Conservation (phyloP, 1,140 invertebrate species). For the Caenorhabditis tropicalis region DNA sequence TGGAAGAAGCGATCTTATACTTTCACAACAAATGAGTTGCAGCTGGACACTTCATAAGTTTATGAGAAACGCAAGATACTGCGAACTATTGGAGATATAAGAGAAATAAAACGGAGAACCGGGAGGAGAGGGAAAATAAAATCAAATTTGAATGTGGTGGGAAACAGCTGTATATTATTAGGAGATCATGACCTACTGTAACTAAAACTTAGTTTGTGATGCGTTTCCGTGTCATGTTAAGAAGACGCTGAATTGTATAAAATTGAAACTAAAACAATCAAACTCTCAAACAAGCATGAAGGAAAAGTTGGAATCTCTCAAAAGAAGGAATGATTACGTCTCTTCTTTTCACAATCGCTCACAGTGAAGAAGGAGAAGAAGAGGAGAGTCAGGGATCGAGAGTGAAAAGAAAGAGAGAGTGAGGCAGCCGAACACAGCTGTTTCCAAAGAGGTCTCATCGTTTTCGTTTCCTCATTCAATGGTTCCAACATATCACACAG, state of each 20-base stretch:
- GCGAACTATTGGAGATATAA: no score
- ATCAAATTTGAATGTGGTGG: neutral
- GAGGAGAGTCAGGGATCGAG: neutral
- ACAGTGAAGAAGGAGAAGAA: neutral
- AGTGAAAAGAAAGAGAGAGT: neutral
- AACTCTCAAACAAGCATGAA: neutral
- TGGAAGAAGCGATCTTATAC: neutral
- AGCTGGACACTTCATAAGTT: neutral
- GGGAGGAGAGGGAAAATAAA: neutral
- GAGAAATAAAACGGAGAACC: no score
- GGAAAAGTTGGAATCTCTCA: neutral
- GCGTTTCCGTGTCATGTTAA: no score
- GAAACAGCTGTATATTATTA: neutral
- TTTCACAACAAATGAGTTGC: neutral
- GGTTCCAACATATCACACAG: neutral
- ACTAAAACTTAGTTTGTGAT: neutral
- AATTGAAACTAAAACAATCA: neutral
- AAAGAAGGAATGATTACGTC: slow-evolving; percentile 38
- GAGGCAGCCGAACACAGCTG: neutral
- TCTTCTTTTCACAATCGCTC: neutral
- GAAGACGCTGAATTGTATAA: no score
- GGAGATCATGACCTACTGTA: neutral
- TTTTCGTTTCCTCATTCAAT: slow-evolving; percentile 9
- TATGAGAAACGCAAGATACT: no score
- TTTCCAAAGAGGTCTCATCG: slow-evolving; percentile 27